phyloP scores from a whole-genome alignment of 2,888 invertebrate genomes.

The Peribatodes rhomboidaria region DNA sequence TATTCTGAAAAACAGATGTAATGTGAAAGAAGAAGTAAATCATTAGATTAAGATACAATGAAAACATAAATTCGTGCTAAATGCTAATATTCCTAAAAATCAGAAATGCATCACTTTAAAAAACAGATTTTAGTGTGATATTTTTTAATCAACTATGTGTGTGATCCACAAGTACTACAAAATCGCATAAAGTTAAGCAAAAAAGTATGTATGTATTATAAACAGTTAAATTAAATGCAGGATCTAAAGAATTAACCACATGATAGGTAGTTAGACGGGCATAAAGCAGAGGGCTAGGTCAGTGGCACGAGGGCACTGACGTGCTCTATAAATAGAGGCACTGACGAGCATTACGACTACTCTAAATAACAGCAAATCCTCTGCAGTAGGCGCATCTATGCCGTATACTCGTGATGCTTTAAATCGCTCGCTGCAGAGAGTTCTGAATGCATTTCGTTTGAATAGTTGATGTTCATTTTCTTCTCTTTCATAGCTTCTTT shows the following conservation, averaged over 20 bases:
- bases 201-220: not conserved
- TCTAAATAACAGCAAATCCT: slow-evolving; percentile 64
- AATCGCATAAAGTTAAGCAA: not conserved
- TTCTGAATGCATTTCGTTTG: not conserved
- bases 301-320: slow-evolving; percentile 66
- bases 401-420: not conserved
- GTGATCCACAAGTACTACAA: not conserved
- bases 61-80: too few relatives aligned
- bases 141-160: not conserved
- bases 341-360: slow-evolving; percentile 47
- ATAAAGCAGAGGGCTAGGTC: slow-evolving; percentile 68
- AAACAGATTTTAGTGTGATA: too few relatives aligned
- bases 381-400: slow-evolving; percentile 37
- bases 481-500: not conserved
- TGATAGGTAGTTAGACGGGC: slow-evolving; percentile 27
- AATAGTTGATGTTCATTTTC: not conserved
- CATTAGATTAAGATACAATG: too few relatives aligned
- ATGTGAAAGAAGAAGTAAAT: too few relatives aligned
- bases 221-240: slow-evolving; percentile 17
- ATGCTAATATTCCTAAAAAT: too few relatives aligned
- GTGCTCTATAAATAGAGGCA: slow-evolving; percentile 63
- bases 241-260: slow-evolving; percentile 23
- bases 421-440: not conserved
- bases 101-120: too few relatives aligned
- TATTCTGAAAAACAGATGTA: too few relatives aligned